Conservation (phyloP, 2,113 vertebrate genomes). For the Asarcornis scutulata region DNA sequence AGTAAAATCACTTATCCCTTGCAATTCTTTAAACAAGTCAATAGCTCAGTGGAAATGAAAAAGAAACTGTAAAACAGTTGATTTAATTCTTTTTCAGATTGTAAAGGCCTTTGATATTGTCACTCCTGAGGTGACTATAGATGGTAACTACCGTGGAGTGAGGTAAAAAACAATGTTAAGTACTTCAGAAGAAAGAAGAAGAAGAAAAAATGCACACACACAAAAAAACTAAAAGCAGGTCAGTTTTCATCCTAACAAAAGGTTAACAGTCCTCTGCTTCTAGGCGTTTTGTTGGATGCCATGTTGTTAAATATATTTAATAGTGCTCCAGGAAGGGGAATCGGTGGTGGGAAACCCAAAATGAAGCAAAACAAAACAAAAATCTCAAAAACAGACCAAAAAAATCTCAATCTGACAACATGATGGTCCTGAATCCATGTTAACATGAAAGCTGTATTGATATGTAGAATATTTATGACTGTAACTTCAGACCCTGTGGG, state of each 20-base stretch:
- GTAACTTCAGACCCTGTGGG: neutral
- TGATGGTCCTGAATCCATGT: neutral
- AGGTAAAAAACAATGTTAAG: neutral
- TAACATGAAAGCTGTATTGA: neutral
- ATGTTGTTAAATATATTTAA: neutral
- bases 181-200: neutral
- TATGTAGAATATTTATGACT: neutral
- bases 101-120: neutral
- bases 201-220: too few relatives aligned
- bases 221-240: neutral
- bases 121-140: neutral
- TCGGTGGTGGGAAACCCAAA: too few relatives aligned
- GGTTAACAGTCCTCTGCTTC: neutral
- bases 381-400: neutral
- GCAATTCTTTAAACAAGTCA: neutral
- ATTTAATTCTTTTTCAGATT: neutral
- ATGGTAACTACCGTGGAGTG: neutral
- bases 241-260: neutral
- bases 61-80: neutral
- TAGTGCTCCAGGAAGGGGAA: neutral
- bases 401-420: neutral
- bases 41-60: neutral
- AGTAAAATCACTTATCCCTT: constrained; percentile 1
- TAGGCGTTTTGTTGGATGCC: neutral
- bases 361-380: neutral